Percentiles rank a stretch among this genome's conserved stretches.
Conservation (phyloP, 1,140 invertebrate species). For the Drosophila bipectinata region DNA sequence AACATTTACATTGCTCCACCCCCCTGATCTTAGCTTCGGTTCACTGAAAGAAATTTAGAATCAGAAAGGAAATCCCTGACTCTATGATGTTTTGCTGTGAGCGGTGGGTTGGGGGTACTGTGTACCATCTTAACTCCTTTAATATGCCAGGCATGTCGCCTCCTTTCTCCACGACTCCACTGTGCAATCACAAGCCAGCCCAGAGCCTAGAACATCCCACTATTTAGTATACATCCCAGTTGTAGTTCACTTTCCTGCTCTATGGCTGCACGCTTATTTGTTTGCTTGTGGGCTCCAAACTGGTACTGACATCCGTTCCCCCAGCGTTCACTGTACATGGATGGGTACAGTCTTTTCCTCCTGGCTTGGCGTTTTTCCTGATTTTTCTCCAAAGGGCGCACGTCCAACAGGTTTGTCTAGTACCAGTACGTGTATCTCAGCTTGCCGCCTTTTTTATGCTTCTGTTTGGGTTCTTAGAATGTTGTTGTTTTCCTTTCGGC, state of each 20-base stretch:
- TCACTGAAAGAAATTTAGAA: slow-evolving; percentile 12
- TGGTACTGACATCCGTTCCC: slow-evolving; percentile 63
- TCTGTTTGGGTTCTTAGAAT: slow-evolving; percentile 71
- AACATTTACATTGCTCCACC: slow-evolving; percentile 68
- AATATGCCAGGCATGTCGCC: slow-evolving; percentile 74
- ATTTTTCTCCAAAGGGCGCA: slow-evolving; percentile 63
- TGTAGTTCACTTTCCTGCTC: slow-evolving; percentile 37
- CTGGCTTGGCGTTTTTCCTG: slow-evolving; percentile 62
- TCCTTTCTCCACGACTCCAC: slow-evolving; percentile 56
- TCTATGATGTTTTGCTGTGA: background rate
- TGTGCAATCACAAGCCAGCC: slow-evolving; percentile 66
- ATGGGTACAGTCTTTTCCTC: slow-evolving; percentile 63
- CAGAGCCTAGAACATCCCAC: slow-evolving; percentile 7
- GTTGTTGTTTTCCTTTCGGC: slow-evolving; percentile 64
- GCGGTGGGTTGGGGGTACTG: no score
- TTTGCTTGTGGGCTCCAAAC: slow-evolving; percentile 78
- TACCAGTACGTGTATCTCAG: slow-evolving; percentile 51
- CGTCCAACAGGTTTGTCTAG: slow-evolving; percentile 76
- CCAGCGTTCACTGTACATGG: slow-evolving; percentile 33
- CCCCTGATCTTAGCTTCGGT: background rate
- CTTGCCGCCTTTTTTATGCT: slow-evolving; percentile 32
- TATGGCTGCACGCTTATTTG: slow-evolving; percentile 78
- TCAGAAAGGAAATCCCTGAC: background rate
- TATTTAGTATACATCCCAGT: slow-evolving; percentile 16
- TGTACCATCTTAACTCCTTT: slow-evolving; percentile 35